phyloP scores from a whole-genome alignment of 1,140 invertebrate species.

The Drosophila varians region DNA sequence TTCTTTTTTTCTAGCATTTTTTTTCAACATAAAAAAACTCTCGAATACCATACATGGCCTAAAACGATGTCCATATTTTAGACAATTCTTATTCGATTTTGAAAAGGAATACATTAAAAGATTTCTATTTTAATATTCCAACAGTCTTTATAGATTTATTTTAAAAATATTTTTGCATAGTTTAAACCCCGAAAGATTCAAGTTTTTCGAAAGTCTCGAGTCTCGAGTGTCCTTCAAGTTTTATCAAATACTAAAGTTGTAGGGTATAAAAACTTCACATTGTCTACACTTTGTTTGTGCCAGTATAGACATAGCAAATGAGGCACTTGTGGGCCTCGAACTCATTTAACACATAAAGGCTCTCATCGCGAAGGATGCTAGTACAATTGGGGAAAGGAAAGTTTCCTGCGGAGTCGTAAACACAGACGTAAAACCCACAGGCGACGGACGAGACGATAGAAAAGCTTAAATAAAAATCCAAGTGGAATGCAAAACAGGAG shows the following conservation, averaged over 20 bases:
- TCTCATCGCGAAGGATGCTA: constrained; percentile 7
- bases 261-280: no score
- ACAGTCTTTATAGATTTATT: no score
- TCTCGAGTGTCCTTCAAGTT: no score
- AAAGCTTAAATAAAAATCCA: constrained; percentile 57
- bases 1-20: no score
- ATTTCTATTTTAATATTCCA: background rate
- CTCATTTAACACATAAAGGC: constrained; percentile 24
- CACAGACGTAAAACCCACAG: constrained; percentile 25
- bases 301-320: background rate
- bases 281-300: background rate
- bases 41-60: no score
- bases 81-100: background rate
- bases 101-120: background rate
- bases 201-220: no score
- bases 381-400: constrained; percentile 27
- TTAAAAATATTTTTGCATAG: no score
- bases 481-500: constrained; percentile 53
- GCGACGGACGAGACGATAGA: constrained; percentile 21
- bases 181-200: no score
- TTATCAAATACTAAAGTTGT: no score
- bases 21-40: no score
- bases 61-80: no score
- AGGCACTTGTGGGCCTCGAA: constrained; percentile 17
- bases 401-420: constrained; percentile 69